These are phyloP conservation scores for Lerista edwardsae DNA, from an alignment of 2,797 vertebrate species.

Conservation along the genomic window DNA sequence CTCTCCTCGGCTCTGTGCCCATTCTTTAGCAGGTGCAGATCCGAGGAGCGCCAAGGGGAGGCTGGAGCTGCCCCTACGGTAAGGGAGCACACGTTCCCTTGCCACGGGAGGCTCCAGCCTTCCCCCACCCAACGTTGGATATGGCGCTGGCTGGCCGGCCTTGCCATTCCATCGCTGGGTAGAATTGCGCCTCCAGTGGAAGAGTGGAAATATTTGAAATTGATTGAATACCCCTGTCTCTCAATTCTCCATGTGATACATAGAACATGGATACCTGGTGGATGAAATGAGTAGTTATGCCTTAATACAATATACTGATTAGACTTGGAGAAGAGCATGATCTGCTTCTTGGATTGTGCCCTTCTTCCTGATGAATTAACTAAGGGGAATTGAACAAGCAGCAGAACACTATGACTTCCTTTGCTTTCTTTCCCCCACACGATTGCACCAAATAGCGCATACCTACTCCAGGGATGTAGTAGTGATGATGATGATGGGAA, in stretches of 20 bases:
- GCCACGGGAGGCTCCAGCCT: too few relatives aligned
- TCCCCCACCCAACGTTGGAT: too few relatives aligned
- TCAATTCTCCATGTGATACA: neutral
- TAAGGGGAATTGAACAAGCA: neutral
- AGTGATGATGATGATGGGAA: neutral
- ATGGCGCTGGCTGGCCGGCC: too few relatives aligned
- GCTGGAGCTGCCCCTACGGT: too few relatives aligned
- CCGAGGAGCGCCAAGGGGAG: too few relatives aligned
- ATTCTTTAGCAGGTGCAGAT: too few relatives aligned
- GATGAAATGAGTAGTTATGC: neutral
- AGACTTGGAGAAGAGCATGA: neutral
- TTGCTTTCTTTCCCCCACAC: neutral
- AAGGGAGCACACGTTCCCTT: too few relatives aligned
- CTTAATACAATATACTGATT: too few relatives aligned
- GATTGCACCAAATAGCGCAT: neutral
- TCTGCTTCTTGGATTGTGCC: neutral
- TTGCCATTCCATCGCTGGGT: too few relatives aligned
- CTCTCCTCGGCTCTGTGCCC: too few relatives aligned
- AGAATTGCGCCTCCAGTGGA: too few relatives aligned
- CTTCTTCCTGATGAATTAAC: neutral
- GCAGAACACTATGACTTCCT: neutral
- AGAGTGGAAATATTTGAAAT: neutral
- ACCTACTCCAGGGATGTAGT: neutral
- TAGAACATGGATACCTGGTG: neutral
- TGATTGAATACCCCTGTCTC: neutral